Conservation (phyloP, 2,888 invertebrate genomes). For the Orthosia incerta region DNA sequence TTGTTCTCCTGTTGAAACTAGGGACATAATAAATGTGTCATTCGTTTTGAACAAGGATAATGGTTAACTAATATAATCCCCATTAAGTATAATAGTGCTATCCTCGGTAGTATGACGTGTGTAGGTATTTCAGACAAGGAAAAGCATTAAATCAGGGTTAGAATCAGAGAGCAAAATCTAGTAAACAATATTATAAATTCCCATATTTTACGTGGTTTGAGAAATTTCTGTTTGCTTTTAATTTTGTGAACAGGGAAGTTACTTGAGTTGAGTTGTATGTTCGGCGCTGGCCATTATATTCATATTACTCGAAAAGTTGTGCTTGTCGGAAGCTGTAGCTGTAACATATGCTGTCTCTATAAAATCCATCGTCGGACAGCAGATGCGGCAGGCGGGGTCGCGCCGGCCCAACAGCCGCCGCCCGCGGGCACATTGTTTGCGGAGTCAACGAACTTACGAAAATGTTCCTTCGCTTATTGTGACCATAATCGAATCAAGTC, state of each 20-base stretch:
- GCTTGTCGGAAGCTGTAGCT: constrained; percentile 67
- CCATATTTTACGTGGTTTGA: background rate
- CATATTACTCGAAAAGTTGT: constrained; percentile 44
- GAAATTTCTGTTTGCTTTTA: constrained; percentile 11
- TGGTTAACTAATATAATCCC: background rate
- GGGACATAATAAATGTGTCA: background rate
- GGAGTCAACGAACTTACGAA: constrained; percentile 89
- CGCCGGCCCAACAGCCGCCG: constrained; percentile 74
- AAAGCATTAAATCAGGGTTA: constrained; percentile 33
- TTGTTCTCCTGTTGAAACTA: background rate
- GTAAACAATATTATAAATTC: constrained; percentile 26
- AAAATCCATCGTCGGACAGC: constrained; percentile 83
- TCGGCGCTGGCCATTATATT: constrained; percentile 14
- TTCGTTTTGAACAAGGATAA: constrained; percentile 29
- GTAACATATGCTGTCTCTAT: constrained; percentile 81
- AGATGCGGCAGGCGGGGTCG: constrained; percentile 83
- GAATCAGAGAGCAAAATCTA: constrained; percentile 6
- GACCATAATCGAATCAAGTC: constrained; percentile 89
- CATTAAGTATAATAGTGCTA: constrained; percentile 14
- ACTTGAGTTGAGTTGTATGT: background rate
- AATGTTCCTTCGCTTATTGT: constrained; percentile 88
- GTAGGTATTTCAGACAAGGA: constrained; percentile 23
- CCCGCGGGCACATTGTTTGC: constrained; percentile 86
- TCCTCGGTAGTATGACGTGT: background rate
- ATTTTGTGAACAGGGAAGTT: constrained; percentile 28